Evolutionary conservation across 2,888 invertebrate species (phyloP), one percentile per base, ranked within the genome.

Genomic region (Polyommatus iphigenia): DNA sequence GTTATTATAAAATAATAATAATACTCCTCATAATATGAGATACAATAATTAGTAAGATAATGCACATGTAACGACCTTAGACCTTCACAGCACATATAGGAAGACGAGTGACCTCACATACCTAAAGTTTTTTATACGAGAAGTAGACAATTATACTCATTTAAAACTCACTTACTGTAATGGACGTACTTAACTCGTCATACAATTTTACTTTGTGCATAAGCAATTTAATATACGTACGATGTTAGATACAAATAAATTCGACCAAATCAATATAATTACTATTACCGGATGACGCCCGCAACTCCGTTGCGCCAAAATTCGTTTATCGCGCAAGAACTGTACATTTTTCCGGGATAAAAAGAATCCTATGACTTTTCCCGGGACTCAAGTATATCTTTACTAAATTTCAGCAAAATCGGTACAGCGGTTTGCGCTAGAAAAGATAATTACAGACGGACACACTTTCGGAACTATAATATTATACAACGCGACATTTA

Each of bases 31-130:
- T 24, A 24, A 67, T 67, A 32, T 67, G 10, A 5, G 18, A 54
- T 54, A 54, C 18, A 54, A 18, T 54, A 67, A 67, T 67, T 67
- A 67, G 18, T 18, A 15, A 29, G 67, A 67, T 67, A 67, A 29
- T 67, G 67, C 67, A 29, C 13, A 15, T 13, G 6, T 57, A 24
- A 62, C 62, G 62, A 62, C 13, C 62, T 24, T 24, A 29, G 67
- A 20, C 67, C 67, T 67, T 67, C 67, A 15, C 67, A 15, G 67
- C 67, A 10, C 67, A 32, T 67, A 32, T 67, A 67, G 67, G 29
- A 67, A 18, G 67, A 67, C 67, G 24, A 62, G 10, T 67, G 67
- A 67, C 67, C 67, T 67, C 67, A 32, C 67, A 67, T 67, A 18
- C 29, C 29, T 29, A 67, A 29, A 6, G 67, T 67, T 67, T 67